These are phyloP conservation scores for Dynastes maya DNA, from an alignment of 2,888 invertebrate species.

Conservation along the genomic window DNA sequence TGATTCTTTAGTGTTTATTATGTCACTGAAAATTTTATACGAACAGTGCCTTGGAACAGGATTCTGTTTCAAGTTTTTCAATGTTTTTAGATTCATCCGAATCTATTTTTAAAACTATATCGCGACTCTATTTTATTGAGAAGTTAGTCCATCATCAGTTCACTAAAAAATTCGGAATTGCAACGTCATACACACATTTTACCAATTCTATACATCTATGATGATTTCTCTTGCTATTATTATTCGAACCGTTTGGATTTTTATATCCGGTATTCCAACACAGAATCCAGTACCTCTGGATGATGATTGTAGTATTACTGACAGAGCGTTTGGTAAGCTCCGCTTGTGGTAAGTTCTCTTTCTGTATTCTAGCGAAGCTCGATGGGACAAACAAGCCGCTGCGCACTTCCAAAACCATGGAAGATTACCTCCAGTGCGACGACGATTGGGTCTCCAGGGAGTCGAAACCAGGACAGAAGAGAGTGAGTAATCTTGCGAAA, in stretches of 20 bases:
- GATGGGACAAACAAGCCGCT: conserved; percentile 90
- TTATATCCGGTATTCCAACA: conserved; percentile 28
- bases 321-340: conserved; percentile 4
- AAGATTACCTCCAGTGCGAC: conserved; percentile 91
- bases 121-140: too few species aligned
- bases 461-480: conserved; percentile 86
- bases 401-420: conserved; percentile 85
- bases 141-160: not conserved
- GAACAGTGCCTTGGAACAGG: conserved; percentile 11
- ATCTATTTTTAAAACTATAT: not conserved
- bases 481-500: conserved; percentile 76
- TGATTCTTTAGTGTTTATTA: too few species aligned
- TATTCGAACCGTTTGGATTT: too few species aligned
- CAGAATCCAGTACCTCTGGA: conserved; percentile 19
- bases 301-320: conserved; percentile 5
- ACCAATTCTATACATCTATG: too few species aligned
- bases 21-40: too few species aligned
- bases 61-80: conserved; percentile 36
- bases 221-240: too few species aligned
- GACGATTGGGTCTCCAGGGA: conserved; percentile 80
- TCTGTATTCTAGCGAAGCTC: conserved; percentile 84
- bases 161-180: too few species aligned
- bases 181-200: too few species aligned
- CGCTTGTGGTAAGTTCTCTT: conserved; percentile 50
- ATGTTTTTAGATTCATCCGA: conserved; percentile 19